Evolutionary conservation across 2,888 invertebrate species (phyloP), one percentile per base, ranked within the genome.

Genomic region (Cactoblastis cactorum): DNA sequence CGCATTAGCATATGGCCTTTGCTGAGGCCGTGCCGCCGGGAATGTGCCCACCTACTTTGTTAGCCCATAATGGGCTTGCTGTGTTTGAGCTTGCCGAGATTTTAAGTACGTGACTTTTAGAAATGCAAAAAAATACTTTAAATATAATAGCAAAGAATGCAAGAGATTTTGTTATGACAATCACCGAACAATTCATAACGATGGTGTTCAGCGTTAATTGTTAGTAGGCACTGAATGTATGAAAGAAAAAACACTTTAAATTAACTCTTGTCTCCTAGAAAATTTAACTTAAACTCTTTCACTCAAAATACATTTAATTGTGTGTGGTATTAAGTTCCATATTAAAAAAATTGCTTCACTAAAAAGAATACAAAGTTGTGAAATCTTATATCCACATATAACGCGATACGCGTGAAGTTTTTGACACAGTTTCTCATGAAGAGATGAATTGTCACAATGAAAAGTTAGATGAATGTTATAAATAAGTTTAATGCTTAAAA

Each of bases 1-100:
- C 55, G 58, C 70, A 83, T 86, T 83, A 78, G 65, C 83, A 85
- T 83, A 77, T 63, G 78, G 77, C 83, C 79, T 83, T 79, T 80
- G 59, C 52, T 61, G 58, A 57, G 38, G 60, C 60, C 58, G 51
- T 43, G 57, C 57, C 55, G 53, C 46, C 51, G 34, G 49, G 38
- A 61, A 52, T 59, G 48, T 52, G 58, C 53, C 67, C 67, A 59
- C 58, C 61, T 52, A 56, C 49, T 50, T 48, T 52, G 47, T 48
- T 38, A 54, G 53, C 46, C 49, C 53, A 50, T 35, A 34, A 56
- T 59, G 51, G 41, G 59, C 43, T 49, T 19, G 19, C 17, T 39
- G 15, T 33, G 15, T 17, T 9, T 37, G 15, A 9, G 14, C 35
- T 22, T 18, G 15, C 43, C 45, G 33, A 28, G 28, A 28, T 6